Evolutionary conservation across 2,888 invertebrate species (phyloP).

Genomic region (Petrophora chlorosata): DNA sequence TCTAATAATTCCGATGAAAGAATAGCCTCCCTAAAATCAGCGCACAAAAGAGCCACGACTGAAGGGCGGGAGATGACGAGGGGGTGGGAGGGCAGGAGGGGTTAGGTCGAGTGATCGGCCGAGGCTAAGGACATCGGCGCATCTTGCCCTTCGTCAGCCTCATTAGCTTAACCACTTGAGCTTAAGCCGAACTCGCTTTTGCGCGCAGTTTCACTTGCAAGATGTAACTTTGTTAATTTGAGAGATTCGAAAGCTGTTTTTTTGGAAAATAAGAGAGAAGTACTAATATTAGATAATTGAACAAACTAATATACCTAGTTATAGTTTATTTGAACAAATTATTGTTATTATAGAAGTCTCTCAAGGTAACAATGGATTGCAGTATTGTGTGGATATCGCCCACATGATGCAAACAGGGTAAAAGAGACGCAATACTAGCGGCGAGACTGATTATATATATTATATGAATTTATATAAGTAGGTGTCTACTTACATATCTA

Average conservation of each 20-base stretch:
- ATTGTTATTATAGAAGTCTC: too few species aligned
- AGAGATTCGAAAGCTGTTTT: constrained; percentile 2
- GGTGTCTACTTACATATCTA: too few species aligned
- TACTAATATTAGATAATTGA: too few species aligned
- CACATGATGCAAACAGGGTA: too few species aligned
- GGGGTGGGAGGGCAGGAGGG: constrained; percentile 25
- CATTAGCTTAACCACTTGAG: constrained; percentile 59
- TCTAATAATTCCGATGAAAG: constrained; percentile 41
- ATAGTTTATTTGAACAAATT: too few species aligned
- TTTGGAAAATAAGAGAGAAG: too few species aligned
- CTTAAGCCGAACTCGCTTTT: constrained; percentile 49
- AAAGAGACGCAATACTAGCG: too few species aligned
- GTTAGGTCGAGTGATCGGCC: constrained; percentile 65
- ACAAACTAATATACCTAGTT: too few species aligned
- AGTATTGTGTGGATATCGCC: too few species aligned
- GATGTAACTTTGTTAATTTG: constrained; percentile 7
- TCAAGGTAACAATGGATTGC: too few species aligned
- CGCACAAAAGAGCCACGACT: constrained; percentile 37
- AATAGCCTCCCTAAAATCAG: constrained; percentile 43
- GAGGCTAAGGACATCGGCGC: constrained; percentile 60
- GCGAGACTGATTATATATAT: too few species aligned
- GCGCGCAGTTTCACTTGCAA: constrained; percentile 23
- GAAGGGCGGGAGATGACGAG: constrained; percentile 34
- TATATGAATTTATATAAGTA: too few species aligned
- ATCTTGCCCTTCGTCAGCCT: constrained; percentile 60